These are phyloP conservation scores for Drosophila neonasuta DNA, from an alignment of 2,888 invertebrate genomes.

Conservation along the genomic window DNA sequence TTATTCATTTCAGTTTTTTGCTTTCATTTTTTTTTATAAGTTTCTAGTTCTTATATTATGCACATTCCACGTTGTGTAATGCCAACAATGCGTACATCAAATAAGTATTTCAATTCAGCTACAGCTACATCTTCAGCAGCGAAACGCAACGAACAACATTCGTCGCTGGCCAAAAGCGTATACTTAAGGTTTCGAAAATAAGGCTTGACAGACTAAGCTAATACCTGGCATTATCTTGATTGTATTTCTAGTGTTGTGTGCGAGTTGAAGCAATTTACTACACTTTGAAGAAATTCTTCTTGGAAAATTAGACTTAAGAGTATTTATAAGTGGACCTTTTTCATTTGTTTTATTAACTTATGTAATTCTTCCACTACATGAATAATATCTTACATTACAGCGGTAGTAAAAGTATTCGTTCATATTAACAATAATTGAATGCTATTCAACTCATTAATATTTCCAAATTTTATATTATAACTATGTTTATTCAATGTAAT, in stretches of 20 bases:
- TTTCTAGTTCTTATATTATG: conserved; percentile 27
- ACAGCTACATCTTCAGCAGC: background rate
- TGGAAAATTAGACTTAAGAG: too few species aligned
- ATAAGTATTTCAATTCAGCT: conserved; percentile 41
- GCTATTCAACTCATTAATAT: too few species aligned
- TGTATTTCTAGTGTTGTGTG: too few species aligned
- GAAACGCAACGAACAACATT: conserved; percentile 13
- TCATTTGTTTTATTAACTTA: too few species aligned
- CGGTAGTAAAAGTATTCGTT: background rate
- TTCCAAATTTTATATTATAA: too few species aligned
- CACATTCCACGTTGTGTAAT: conserved; percentile 37
- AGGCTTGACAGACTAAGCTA: background rate
- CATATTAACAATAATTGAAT: background rate
- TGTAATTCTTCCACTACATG: too few species aligned
- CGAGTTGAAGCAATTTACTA: too few species aligned
- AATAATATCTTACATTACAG: too few species aligned
- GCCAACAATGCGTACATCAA: conserved; percentile 42
- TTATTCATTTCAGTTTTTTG: conserved; percentile 6
- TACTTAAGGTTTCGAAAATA: background rate
- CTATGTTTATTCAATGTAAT: too few species aligned
- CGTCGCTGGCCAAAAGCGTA: conserved; percentile 4
- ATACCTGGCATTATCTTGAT: conserved; percentile 6
- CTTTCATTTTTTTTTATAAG: background rate
- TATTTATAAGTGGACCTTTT: too few species aligned
- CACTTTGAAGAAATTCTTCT: too few species aligned